Conservation (phyloP, 2,888 invertebrate species). For the Tenodera sinensis region DNA sequence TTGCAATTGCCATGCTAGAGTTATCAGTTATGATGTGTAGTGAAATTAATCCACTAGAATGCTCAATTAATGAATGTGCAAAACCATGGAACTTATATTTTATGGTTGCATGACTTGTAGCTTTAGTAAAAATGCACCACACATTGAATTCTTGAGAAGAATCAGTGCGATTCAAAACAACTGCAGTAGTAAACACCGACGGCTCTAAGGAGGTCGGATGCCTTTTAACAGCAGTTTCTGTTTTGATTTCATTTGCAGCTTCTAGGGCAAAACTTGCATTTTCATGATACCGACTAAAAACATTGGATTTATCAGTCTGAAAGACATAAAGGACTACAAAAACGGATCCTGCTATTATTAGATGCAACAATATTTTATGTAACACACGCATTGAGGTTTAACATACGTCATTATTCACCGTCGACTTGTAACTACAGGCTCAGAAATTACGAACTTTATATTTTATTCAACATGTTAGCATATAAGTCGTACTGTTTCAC, state of each 20-base stretch:
- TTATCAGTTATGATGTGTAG: constrained; percentile 62
- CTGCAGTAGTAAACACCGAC: neutral
- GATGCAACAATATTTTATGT: constrained; percentile 42
- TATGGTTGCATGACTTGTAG: constrained; percentile 50
- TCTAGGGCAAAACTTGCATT: constrained; percentile 4
- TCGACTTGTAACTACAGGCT: neutral
- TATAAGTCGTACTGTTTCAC: neutral
- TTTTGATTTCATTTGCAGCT: neutral
- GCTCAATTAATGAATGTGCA: constrained; percentile 48
- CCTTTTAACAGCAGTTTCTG: neutral
- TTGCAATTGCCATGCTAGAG: constrained; percentile 53
- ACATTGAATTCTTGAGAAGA: constrained; percentile 44
- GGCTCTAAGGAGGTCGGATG: constrained; percentile 7
- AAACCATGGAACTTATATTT: constrained; percentile 52
- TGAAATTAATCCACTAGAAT: constrained; percentile 51
- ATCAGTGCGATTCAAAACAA: neutral
- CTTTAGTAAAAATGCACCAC: constrained; percentile 59
- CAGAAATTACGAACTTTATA: neutral
- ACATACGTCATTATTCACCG: neutral
- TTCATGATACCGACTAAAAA: constrained; percentile 25
- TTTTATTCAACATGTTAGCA: neutral
- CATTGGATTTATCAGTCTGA: constrained; percentile 37
- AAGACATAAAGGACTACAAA: constrained; percentile 42
- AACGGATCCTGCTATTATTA: constrained; percentile 34
- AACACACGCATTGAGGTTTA: constrained; percentile 43